A percentile compares a stretch with the other conserved stretches of the same genome.
phyloP scores from a whole-genome alignment of 2,888 invertebrate genomes.

The Apocheima hispidaria region DNA sequence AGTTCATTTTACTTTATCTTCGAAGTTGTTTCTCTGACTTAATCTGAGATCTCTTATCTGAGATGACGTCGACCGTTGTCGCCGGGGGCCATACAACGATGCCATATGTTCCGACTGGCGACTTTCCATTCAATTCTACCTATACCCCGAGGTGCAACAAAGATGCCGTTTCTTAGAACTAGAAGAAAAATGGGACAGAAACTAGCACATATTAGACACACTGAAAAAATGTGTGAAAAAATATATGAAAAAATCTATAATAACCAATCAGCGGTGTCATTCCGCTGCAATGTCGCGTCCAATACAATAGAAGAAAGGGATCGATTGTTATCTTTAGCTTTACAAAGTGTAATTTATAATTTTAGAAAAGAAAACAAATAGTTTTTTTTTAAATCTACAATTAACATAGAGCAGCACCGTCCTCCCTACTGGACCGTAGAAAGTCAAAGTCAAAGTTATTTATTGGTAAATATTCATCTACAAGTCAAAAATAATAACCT shows the following conservation, averaged over 20 bases:
- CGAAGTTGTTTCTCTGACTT: slow-evolving; percentile 1
- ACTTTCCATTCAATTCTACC: slow-evolving; percentile 62
- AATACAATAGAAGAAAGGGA: too few relatives aligned
- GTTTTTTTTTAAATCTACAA: too few relatives aligned
- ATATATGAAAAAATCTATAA: neutral
- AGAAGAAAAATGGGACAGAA: neutral
- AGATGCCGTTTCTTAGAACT: slow-evolving; percentile 9
- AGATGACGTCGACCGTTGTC: slow-evolving; percentile 37
- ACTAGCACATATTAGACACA: neutral
- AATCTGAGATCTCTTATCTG: neutral
- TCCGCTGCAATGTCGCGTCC: too few relatives aligned
- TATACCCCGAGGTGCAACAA: slow-evolving; percentile 38
- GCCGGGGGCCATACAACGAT: slow-evolving; percentile 54
- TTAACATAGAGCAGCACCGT: too few relatives aligned
- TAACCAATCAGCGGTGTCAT: too few relatives aligned
- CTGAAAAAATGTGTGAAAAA: neutral
- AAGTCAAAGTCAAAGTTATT: too few relatives aligned
- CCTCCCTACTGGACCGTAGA: too few relatives aligned
- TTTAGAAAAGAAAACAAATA: too few relatives aligned
- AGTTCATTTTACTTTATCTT: neutral
- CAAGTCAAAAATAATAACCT: too few relatives aligned
- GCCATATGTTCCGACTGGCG: slow-evolving; percentile 64
- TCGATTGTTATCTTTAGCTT: too few relatives aligned
- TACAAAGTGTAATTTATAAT: too few relatives aligned
- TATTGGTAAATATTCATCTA: too few relatives aligned